Evolutionary conservation across 2,888 invertebrate genomes (phyloP).

Genomic region (Pegoplata infirma): DNA sequence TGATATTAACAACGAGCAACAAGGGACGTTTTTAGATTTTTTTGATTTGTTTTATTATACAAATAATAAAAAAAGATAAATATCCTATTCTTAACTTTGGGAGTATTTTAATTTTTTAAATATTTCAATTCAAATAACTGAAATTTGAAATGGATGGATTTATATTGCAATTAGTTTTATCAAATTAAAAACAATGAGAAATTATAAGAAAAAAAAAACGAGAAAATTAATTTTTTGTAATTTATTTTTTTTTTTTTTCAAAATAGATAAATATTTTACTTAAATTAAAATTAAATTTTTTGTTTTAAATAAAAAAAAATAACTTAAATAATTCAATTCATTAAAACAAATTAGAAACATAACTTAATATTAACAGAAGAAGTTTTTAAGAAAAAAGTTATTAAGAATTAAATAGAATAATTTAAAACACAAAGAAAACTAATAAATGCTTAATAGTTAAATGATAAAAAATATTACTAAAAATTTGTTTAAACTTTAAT

Average conservation of each 20-base stretch:
- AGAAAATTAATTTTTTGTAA: slow-evolving; percentile 5
- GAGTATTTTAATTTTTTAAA: slow-evolving; percentile 35
- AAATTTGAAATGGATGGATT: slow-evolving; percentile 61
- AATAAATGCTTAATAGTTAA: slow-evolving; percentile 51
- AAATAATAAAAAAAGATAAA: slow-evolving; percentile 48
- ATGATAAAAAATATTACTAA: slow-evolving; percentile 35
- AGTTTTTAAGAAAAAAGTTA: slow-evolving; percentile 8
- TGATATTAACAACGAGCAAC: slow-evolving; percentile 20
- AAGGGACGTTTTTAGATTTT: slow-evolving; percentile 17
- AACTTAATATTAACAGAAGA: slow-evolving; percentile 31
- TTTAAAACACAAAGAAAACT: slow-evolving; percentile 39
- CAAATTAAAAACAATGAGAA: slow-evolving; percentile 50
- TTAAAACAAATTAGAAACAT: slow-evolving; percentile 36
- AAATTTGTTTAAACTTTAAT: slow-evolving; percentile 33
- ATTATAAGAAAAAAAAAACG: background rate
- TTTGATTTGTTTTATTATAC: slow-evolving; percentile 53
- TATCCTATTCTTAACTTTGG: slow-evolving; percentile 44
- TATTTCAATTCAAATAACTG: slow-evolving; percentile 49
- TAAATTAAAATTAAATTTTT: slow-evolving; percentile 45
- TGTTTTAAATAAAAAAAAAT: slow-evolving; percentile 9
- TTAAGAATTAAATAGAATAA: too few species aligned
- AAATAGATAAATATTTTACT: slow-evolving; percentile 54
- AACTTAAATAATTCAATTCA: slow-evolving; percentile 47
- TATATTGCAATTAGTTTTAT: slow-evolving; percentile 50
- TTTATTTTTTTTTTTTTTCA: slow-evolving; percentile 41